Evolutionary conservation across 2,113 vertebrate genomes (phyloP).

Genomic region (Labrus mixtus): DNA sequence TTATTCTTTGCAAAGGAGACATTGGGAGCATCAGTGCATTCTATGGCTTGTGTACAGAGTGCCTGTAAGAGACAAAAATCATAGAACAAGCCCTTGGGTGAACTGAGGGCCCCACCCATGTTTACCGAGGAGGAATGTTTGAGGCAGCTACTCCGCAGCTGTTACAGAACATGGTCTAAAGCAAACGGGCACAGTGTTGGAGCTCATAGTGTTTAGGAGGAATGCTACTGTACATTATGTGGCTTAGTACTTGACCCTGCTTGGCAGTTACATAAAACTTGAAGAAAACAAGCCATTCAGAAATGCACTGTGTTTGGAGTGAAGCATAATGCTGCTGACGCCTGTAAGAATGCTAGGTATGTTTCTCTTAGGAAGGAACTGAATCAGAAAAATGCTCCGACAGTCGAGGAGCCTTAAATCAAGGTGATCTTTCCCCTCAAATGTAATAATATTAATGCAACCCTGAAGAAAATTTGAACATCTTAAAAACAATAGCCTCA

Average conservation of each 20-base stretch:
- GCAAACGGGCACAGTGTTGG: conserved; percentile 69
- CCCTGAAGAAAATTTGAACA: conserved; percentile 12
- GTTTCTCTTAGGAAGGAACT: conserved; percentile 25
- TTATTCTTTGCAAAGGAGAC: conserved; percentile 83
- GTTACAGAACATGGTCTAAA: conserved; percentile 68
- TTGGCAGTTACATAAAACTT: conserved; percentile 46
- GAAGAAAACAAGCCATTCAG: conserved; percentile 24
- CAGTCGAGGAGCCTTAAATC: conserved; percentile 34
- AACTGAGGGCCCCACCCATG: conserved; percentile 78
- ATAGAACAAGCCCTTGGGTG: conserved; percentile 75
- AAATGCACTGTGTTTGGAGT: conserved; percentile 29
- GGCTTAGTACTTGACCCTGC: conserved; percentile 50
- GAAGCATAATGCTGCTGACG: conserved; percentile 43
- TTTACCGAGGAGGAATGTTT: conserved; percentile 82
- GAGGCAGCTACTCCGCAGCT: conserved; percentile 74
- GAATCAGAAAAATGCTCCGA: background rate
- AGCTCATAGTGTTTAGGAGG: conserved; percentile 68
- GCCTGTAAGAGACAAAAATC: conserved; percentile 67
- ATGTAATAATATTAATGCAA: conserved; percentile 23
- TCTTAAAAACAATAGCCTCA: conserved; percentile 9
- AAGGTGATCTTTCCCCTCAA: conserved; percentile 15
- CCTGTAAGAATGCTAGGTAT: conserved; percentile 45
- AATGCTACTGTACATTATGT: conserved; percentile 72
- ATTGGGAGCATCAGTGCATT: conserved; percentile 78
- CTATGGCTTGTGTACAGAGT: conserved; percentile 78